Evolutionary conservation across 2,888 invertebrate species (phyloP).

Genomic region (Leptura quadrifasciata): DNA sequence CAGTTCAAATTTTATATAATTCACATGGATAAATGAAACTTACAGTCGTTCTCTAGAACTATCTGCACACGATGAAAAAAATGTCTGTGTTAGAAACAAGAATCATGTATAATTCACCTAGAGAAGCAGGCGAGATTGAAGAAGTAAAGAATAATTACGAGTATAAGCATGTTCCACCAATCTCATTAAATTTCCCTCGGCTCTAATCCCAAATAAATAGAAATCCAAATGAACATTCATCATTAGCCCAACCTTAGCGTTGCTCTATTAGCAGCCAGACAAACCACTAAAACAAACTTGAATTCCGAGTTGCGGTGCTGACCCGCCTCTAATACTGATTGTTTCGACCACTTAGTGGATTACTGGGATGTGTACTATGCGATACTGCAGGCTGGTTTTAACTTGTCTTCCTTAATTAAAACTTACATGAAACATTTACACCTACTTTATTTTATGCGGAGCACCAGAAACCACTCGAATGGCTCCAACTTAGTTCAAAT

Average conservation of each 20-base stretch:
- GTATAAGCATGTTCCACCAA: conserved; percentile 44
- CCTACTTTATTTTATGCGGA: conserved; percentile 47
- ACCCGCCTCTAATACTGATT: conserved; percentile 54
- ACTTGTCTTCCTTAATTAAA: conserved; percentile 55
- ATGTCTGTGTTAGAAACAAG: not conserved
- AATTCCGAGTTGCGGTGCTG: conserved; percentile 43
- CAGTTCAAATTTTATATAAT: too few species aligned
- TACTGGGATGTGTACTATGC: conserved; percentile 44
- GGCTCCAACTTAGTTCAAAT: not conserved
- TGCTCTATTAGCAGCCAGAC: conserved; percentile 51
- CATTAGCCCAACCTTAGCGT: conserved; percentile 47
- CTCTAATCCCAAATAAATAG: conserved; percentile 51
- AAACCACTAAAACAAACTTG: conserved; percentile 39
- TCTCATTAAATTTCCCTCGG: conserved; percentile 44
- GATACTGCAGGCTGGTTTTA: conserved; percentile 34
- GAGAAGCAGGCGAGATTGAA: not conserved
- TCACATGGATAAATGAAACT: too few species aligned
- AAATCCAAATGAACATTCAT: conserved; percentile 52
- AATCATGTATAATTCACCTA: not conserved
- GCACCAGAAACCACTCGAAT: conserved; percentile 8
- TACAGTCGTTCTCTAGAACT: too few species aligned
- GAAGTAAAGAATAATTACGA: conserved; percentile 47
- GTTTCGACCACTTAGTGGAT: conserved; percentile 58
- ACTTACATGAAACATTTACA: conserved; percentile 56
- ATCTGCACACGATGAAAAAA: too few species aligned